Conservation (phyloP, 2,113 vertebrate species). For the Promerops cafer region DNA sequence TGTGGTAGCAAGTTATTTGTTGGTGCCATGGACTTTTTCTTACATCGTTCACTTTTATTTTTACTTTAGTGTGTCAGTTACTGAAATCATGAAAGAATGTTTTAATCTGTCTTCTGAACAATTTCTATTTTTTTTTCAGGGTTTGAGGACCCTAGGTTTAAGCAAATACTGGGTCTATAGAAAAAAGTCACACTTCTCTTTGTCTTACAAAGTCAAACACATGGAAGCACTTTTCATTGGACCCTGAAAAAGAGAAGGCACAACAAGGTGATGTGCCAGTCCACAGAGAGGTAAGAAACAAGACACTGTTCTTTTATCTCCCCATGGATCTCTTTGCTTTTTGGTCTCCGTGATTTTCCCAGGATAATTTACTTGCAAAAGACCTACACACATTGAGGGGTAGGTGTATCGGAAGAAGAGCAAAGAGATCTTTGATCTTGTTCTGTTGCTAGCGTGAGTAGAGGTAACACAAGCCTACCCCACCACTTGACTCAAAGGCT, state of each 20-base stretch:
- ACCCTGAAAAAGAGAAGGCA: background rate
- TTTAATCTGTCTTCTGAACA: background rate
- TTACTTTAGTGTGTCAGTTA: background rate
- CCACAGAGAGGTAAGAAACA: background rate
- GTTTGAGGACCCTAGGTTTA: background rate
- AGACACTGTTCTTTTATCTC: background rate
- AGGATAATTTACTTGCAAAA: background rate
- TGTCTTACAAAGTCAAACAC: background rate
- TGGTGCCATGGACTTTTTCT: background rate
- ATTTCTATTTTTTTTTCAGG: background rate
- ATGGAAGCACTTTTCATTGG: background rate
- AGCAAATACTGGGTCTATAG: background rate
- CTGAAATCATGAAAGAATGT: background rate
- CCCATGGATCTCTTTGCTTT: background rate
- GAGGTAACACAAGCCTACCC: background rate
- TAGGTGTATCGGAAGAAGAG: background rate
- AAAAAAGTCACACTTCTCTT: background rate
- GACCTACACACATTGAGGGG: background rate
- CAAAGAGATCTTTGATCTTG: background rate
- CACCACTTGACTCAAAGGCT: background rate
- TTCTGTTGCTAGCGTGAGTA: fast-evolving
- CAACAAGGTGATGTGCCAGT: background rate
- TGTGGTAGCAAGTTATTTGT: background rate
- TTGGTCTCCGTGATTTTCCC: background rate
- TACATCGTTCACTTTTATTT: background rate